These are phyloP conservation scores for Xiphias gladius DNA, from an alignment of 2,113 vertebrate species.

Conservation along the genomic window DNA sequence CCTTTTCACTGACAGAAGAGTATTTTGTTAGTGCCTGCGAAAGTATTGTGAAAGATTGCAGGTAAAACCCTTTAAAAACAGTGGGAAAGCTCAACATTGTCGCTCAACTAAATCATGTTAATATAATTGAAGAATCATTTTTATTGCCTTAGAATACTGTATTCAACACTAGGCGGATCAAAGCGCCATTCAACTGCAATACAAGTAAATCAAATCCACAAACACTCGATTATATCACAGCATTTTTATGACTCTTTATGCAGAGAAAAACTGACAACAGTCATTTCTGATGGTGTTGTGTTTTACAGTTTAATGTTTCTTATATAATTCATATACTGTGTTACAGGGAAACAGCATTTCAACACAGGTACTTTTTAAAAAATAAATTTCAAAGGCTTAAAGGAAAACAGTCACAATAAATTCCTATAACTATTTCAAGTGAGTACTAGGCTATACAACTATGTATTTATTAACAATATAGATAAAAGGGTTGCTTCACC, in stretches of 20 bases:
- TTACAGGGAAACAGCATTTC: conserved; percentile 24
- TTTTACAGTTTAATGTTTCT: conserved; percentile 50
- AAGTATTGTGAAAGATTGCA: not conserved
- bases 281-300: not conserved
- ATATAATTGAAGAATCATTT: not conserved
- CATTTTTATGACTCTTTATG: not conserved
- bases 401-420: conserved; percentile 38
- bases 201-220: not conserved
- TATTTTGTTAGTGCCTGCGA: not conserved
- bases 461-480: conserved; percentile 6
- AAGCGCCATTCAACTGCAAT: not conserved
- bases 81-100: not conserved
- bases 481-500: conserved; percentile 24
- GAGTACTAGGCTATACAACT: conserved; percentile 7
- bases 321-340: conserved; percentile 19
- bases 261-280: conserved; percentile 1
- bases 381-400: conserved; percentile 8
- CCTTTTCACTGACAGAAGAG: not conserved
- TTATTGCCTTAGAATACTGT: not conserved
- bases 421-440: conserved; percentile 26
- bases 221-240: not conserved
- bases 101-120: not conserved
- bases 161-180: not conserved
- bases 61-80: not conserved
- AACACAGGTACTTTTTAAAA: conserved; percentile 36